Evolutionary conservation across 2,888 invertebrate genomes (phyloP).

Genomic region (Hartigia nigra): DNA sequence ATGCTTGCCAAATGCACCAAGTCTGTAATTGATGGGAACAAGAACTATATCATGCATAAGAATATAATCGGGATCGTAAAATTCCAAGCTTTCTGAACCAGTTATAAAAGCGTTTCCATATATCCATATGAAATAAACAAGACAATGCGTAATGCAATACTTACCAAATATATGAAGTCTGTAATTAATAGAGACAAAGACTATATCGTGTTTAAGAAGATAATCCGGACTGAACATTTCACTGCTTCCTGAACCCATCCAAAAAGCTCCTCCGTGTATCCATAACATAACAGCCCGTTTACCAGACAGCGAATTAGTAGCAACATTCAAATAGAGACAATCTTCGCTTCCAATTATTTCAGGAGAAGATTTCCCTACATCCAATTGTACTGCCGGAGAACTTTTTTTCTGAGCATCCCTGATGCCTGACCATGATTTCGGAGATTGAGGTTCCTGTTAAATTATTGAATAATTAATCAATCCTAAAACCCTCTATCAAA

Average conservation of each 20-base stretch:
- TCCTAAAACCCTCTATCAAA: not conserved
- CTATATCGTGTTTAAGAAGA: slow-evolving; percentile 38
- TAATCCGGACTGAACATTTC: slow-evolving; percentile 36
- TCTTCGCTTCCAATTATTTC: slow-evolving; percentile 40
- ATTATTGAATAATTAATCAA: not conserved
- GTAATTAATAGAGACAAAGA: slow-evolving; percentile 41
- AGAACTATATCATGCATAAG: not conserved
- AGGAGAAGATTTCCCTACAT: not conserved
- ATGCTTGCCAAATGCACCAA: slow-evolving; percentile 42
- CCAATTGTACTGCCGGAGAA: slow-evolving; percentile 3
- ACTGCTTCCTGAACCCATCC: slow-evolving; percentile 37
- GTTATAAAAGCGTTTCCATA: too few species aligned
- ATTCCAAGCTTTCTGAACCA: too few species aligned
- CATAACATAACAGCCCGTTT: slow-evolving; percentile 56
- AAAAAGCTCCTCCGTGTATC: slow-evolving; percentile 56
- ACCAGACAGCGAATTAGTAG: slow-evolving; percentile 27
- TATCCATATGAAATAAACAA: too few species aligned
- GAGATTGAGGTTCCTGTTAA: slow-evolving; percentile 62
- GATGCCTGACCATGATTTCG: slow-evolving; percentile 63
- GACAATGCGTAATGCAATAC: not conserved
- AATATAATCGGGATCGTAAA: too few species aligned
- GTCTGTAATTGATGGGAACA: slow-evolving; percentile 42
- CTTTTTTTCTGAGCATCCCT: slow-evolving; percentile 62
- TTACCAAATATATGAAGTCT: slow-evolving; percentile 46
- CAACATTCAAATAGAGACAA: slow-evolving; percentile 50